These are phyloP conservation scores for Triops longicaudatus DNA, from an alignment of 1,140 invertebrate species.

Conservation along the genomic window DNA sequence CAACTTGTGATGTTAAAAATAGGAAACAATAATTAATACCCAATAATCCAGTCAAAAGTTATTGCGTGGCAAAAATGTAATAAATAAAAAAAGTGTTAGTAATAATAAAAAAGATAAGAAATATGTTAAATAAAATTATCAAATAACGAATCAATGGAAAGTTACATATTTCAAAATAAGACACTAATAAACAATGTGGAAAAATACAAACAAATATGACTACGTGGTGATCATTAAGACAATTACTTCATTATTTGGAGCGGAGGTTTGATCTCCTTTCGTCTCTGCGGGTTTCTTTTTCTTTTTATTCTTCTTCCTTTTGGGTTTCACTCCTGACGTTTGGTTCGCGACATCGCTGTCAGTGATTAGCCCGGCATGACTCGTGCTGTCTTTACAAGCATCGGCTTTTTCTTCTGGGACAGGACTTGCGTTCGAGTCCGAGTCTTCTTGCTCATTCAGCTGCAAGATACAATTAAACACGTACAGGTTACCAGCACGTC, in stretches of 20 bases:
- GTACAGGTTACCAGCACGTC: no score
- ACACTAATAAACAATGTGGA: no score
- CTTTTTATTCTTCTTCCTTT: slow-evolving; percentile 56
- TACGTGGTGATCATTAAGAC: background rate
- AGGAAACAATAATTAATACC: no score
- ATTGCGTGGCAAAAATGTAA: no score
- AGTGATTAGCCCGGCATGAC: slow-evolving; percentile 38
- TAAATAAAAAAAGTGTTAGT: background rate
- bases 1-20: slow-evolving; percentile 24
- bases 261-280: slow-evolving; percentile 22
- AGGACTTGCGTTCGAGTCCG: slow-evolving; percentile 21
- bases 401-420: background rate
- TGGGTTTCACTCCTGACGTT: slow-evolving; percentile 46
- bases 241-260: slow-evolving; percentile 21
- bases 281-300: slow-evolving; percentile 41
- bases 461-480: slow-evolving; percentile 21
- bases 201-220: no score
- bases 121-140: background rate
- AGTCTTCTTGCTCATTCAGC: slow-evolving; percentile 18
- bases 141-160: background rate
- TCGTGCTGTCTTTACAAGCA: slow-evolving; percentile 3
- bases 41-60: no score
- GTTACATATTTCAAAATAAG: background rate
- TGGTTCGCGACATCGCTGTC: slow-evolving; percentile 51
- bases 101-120: background rate